Conservation (phyloP, 2,888 invertebrate genomes). For the Drosophila rellima region DNA sequence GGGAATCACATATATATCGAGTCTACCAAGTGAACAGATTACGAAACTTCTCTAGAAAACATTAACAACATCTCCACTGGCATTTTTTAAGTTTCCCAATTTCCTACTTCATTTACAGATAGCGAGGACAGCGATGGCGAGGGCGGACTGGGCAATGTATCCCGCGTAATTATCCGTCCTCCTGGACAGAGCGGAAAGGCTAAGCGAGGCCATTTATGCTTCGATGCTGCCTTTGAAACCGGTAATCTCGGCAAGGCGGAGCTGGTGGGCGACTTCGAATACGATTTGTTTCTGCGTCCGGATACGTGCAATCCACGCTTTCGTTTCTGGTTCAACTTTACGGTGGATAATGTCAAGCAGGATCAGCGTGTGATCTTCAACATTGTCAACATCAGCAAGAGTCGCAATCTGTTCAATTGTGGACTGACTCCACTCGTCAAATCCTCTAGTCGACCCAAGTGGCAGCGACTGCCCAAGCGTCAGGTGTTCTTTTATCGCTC, state of each 20-base stretch:
- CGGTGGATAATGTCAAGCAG: constrained; percentile 96
- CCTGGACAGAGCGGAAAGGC: constrained; percentile 97
- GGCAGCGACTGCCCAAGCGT: constrained; percentile 93
- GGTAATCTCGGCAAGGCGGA: constrained; percentile 98
- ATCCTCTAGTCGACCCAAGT: constrained; percentile 95
- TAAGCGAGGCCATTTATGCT: constrained; percentile 97
- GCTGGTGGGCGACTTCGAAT: constrained; percentile 96
- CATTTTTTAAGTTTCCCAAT: background rate
- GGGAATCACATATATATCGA: background rate
- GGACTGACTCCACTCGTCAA: constrained; percentile 98
- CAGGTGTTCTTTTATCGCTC: constrained; percentile 97
- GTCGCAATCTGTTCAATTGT: constrained; percentile 93
- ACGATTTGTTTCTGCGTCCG: constrained; percentile 97
- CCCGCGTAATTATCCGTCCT: constrained; percentile 94
- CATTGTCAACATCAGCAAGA: constrained; percentile 98
- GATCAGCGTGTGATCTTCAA: constrained; percentile 99
- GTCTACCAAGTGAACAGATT: background rate
- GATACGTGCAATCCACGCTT: constrained; percentile 98
- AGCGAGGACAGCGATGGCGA: constrained; percentile 97
- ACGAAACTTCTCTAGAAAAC: background rate
- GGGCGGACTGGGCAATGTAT: constrained; percentile 97
- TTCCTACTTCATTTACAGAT: constrained; percentile 87
- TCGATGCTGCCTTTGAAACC: constrained; percentile 98
- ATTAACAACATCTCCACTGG: background rate
- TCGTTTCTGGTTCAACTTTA: constrained; percentile 99